These are phyloP conservation scores for Telenomus remus DNA, from an alignment of 1,140 invertebrate species.

Conservation along the genomic window DNA sequence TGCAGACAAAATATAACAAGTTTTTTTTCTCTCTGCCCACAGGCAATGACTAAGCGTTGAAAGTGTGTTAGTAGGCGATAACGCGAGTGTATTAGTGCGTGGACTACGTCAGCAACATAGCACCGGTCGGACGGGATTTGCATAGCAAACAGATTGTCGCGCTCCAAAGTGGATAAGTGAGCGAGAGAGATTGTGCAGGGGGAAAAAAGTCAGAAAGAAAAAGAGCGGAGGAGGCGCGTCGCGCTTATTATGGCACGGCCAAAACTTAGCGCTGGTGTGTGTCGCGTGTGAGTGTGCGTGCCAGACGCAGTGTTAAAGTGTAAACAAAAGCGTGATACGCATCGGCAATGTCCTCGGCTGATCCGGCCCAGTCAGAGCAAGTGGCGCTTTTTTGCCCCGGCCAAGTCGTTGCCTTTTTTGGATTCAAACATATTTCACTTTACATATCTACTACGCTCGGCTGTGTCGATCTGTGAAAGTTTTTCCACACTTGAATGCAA, in stretches of 20 bases:
- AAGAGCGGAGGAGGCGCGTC: slow-evolving; percentile 9
- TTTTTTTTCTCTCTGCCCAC: slow-evolving; percentile 41
- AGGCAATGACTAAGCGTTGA: slow-evolving; percentile 68
- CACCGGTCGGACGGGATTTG: slow-evolving; percentile 69
- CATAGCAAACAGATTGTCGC: slow-evolving; percentile 73
- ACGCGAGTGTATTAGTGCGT: slow-evolving; percentile 58
- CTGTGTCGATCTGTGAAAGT: slow-evolving; percentile 29
- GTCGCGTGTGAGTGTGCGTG: slow-evolving; percentile 23
- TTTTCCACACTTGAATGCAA: slow-evolving; percentile 2
- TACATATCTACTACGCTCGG: slow-evolving; percentile 32
- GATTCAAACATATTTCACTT: slow-evolving; percentile 32
- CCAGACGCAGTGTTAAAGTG: slow-evolving; percentile 43
- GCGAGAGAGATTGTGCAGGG: slow-evolving; percentile 19
- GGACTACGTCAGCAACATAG: slow-evolving; percentile 65
- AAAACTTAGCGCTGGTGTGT: slow-evolving; percentile 25
- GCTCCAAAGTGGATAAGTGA: slow-evolving; percentile 68
- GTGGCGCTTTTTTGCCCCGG: slow-evolving; percentile 19
- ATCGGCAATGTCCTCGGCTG: slow-evolving; percentile 53
- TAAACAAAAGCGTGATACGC: slow-evolving; percentile 57
- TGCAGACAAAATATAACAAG: slow-evolving; percentile 35
- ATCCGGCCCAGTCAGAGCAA: slow-evolving; percentile 27
- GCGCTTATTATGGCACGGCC: slow-evolving; percentile 42
- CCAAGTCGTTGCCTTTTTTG: slow-evolving; percentile 36
- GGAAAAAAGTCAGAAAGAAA: slow-evolving; percentile 8
- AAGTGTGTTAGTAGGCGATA: slow-evolving; percentile 69